Evolutionary conservation across 2,113 vertebrate genomes (phyloP), one percentile per base, ranked within the genome.

Genomic region (Heterochromis multidens): DNA sequence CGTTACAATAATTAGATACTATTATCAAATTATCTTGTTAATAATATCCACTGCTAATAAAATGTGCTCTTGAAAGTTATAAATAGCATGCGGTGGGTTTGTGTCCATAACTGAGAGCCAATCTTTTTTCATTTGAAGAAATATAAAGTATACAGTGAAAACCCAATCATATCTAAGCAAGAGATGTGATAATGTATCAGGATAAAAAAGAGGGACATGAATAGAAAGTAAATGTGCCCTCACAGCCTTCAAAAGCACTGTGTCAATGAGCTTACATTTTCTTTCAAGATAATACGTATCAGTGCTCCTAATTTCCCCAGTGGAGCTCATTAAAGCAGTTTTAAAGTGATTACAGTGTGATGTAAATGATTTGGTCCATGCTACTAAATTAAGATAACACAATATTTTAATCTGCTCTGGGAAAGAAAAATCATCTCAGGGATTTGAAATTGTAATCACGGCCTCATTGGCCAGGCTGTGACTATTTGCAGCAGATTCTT

Each of bases 331-430:
- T 63, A 76, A 63, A 80, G 65, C 57, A 8, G 58, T 31, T 85
- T 80, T 56, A 57, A 78, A 79, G 72, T 54, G 46, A 82, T 87
- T 78, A 77, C 33, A 25, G 74, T 35, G 12, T 31, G 31, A 82
- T 77, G 29, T 25, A 60, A 81, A 65, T 49, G 52, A 81, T 77
- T 58, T 49, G 59, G 27, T 27, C 31, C 59, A 27, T 60, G 54
- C 13, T 43, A 63, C 33, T 27, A 35, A 40, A 67, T 77, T 65
- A 86, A 81, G 49, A 77, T 80, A 49, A 59, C 33, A 77, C 33
- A 58, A 77, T 57, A 77, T 77, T 77, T 77, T 46, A 70, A 72
- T 49, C 43, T 49, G 43, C 67, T 52, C 25, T 49, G 43, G 25
- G 11, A 1, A 43, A 43, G n/a, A 14, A 21, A 49, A 29, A 29